phyloP scores from a whole-genome alignment of 2,113 vertebrate genomes.

The Hippolais icterina region DNA sequence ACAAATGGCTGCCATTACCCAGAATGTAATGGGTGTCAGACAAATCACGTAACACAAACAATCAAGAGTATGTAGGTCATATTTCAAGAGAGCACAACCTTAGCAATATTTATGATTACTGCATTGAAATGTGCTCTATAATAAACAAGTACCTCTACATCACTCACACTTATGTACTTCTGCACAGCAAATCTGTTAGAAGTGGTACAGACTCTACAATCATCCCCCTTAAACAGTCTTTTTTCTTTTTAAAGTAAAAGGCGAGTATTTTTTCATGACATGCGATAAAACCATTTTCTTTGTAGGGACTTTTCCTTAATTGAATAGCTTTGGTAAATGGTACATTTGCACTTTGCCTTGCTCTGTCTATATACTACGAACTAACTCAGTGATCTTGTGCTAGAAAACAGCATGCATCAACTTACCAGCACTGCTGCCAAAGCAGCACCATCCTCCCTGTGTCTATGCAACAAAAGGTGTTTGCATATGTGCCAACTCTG shows the following conservation, averaged over 20 bases:
- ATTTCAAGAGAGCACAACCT: slow-evolving; percentile 84
- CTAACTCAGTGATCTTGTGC: neutral
- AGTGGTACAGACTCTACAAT: slow-evolving; percentile 66
- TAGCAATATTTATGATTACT: slow-evolving; percentile 86
- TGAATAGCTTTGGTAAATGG: slow-evolving; percentile 60
- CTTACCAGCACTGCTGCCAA: neutral
- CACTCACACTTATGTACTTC: slow-evolving; percentile 80
- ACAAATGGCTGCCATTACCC: slow-evolving; percentile 95
- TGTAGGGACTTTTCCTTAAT: slow-evolving; percentile 66
- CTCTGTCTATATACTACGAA: neutral
- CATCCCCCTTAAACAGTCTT: slow-evolving; percentile 60
- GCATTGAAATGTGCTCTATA: slow-evolving; percentile 88
- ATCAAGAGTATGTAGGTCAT: slow-evolving; percentile 84
- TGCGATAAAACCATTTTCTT: slow-evolving; percentile 58
- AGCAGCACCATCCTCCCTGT: neutral
- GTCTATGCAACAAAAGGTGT: neutral
- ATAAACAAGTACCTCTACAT: slow-evolving; percentile 86
- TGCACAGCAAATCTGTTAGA: slow-evolving; percentile 72
- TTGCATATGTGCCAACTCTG: neutral
- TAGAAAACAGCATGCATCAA: neutral
- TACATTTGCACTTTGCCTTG: neutral
- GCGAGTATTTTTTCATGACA: slow-evolving; percentile 60
- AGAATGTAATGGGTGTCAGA: slow-evolving; percentile 88
- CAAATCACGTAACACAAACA: slow-evolving; percentile 85
- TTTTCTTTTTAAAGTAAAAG: slow-evolving; percentile 68